Evolutionary conservation across 2,113 vertebrate species (phyloP), one percentile per base, ranked within the genome.

Genomic region (Heteronetta atricapilla): DNA sequence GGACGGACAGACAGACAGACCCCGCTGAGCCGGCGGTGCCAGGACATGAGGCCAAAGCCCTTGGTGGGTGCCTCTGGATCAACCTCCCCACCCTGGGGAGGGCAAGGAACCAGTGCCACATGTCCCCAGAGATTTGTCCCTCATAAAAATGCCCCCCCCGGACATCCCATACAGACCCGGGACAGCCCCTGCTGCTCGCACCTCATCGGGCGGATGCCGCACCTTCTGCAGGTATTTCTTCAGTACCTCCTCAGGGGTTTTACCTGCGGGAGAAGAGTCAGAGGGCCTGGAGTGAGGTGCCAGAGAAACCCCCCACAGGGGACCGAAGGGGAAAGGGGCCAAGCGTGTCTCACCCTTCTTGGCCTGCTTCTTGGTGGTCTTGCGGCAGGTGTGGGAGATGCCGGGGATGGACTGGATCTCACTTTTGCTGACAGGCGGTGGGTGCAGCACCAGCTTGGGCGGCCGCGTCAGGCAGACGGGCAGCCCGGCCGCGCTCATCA

Each of bases 211-310:
- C 0, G 99, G 98, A 38, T 98, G 98, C 89, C 98, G 98, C 69
- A 99, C 98, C 96, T 99, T 99, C 96, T 99, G 99, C 73, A 99
- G 97, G 87, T 99, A 99, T 82, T 98, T 99, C 96, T 99, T 99
- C 46, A 99, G 98, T 60, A 99, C 99, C 69, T 99, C 99, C 93
- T 99, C 99, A 0, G 99, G 98, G 53, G 98, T 99, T 98, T 98
- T 99, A 89, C 99, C 99, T 99, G 88, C 0, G 0, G 46, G 56
- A 29, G 1, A 0, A 42, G 28, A 55, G 83, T 28, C 70, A 60
- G 40, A 59, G 42, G 56, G 18, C 38, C 12, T 9, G 20, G 33
- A 33, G 13, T 11, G 67, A 46, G 63, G 34, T n/a, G 13, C 0
- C 1, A 18, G n/a, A 83, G 29, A 53, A 36, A 44, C 7, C 26